Percentiles rank a stretch among this genome's conserved stretches.
Conservation (phyloP, 1,140 invertebrate genomes). For the Octopus bimaculoides region DNA sequence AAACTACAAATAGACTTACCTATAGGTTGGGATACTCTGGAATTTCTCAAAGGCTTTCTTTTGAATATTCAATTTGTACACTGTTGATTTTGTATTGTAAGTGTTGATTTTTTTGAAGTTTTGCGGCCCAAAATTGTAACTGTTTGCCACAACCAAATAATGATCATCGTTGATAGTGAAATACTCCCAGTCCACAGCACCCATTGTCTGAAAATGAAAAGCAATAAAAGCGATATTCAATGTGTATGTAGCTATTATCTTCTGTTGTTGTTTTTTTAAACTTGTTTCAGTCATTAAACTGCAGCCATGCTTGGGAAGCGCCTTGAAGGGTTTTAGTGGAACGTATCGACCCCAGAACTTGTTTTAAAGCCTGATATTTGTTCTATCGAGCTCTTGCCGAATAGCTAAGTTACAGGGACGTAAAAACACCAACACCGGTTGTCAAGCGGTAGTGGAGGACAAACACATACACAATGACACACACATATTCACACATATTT, state of each 20-base stretch:
- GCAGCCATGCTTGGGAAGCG: too few relatives aligned
- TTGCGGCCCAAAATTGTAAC: constrained; percentile 53
- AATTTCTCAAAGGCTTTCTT: constrained; percentile 45
- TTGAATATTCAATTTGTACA: constrained; percentile 45
- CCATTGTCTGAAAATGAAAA: constrained; percentile 45
- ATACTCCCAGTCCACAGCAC: constrained; percentile 53
- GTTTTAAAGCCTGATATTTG: background rate
- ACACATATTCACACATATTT: too few relatives aligned
- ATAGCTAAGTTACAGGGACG: too few relatives aligned
- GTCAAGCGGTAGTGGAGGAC: too few relatives aligned
- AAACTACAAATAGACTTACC: constrained; percentile 29
- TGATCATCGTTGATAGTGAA: constrained; percentile 42
- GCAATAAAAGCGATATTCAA: too few relatives aligned
- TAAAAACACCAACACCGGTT: too few relatives aligned
- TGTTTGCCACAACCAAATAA: constrained; percentile 50
- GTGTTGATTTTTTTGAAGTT: constrained; percentile 42
- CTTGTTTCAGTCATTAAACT: too few relatives aligned
- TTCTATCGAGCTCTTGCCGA: too few relatives aligned
- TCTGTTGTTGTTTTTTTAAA: too few relatives aligned
- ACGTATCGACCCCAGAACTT: background rate
- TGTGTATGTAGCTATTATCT: too few relatives aligned
- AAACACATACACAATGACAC: too few relatives aligned
- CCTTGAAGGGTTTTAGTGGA: too few relatives aligned
- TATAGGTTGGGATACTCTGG: constrained; percentile 46
- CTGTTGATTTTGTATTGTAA: constrained; percentile 48